Evolutionary conservation across 2,888 invertebrate genomes (phyloP).

Genomic region (Lordiphosa fenestrarum): DNA sequence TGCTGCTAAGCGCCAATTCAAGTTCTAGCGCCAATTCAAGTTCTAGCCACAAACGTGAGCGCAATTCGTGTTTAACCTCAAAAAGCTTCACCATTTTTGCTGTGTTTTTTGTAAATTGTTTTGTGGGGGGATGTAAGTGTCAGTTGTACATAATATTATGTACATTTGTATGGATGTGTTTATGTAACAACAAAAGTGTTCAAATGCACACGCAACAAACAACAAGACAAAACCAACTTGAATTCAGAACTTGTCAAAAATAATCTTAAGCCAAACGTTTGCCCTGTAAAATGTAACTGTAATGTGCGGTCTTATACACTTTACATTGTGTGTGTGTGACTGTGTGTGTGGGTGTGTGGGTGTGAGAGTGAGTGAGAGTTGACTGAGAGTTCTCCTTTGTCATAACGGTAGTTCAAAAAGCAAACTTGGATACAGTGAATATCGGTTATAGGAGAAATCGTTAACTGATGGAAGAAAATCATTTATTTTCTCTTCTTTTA

Average conservation of each 20-base stretch:
- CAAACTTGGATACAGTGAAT: no score
- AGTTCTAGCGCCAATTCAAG: constrained; percentile 16
- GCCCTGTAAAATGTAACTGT: no score
- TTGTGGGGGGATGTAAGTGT: not conserved
- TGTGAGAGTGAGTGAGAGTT: constrained; percentile 1
- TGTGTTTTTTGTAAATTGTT: not conserved
- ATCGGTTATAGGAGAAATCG: no score
- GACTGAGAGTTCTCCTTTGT: no score
- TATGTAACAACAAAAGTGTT: no score
- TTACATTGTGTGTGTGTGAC: not conserved
- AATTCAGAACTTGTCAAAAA: no score
- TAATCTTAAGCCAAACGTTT: no score
- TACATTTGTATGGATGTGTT: not conserved
- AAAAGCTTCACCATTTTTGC: constrained; percentile 12
- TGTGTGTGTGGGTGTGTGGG: constrained; percentile 1
- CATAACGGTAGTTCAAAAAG: no score
- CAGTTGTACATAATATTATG: not conserved
- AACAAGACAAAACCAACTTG: no score
- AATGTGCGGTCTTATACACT: not conserved
- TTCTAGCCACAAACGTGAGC: constrained; percentile 11
- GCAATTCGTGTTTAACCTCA: constrained; percentile 13
- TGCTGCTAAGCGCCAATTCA: constrained; percentile 12
- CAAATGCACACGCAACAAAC: no score
- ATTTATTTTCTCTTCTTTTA: no score
- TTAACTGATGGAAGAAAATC: no score